phyloP scores from a whole-genome alignment of 1,140 invertebrate species.

The Formica exsecta region DNA sequence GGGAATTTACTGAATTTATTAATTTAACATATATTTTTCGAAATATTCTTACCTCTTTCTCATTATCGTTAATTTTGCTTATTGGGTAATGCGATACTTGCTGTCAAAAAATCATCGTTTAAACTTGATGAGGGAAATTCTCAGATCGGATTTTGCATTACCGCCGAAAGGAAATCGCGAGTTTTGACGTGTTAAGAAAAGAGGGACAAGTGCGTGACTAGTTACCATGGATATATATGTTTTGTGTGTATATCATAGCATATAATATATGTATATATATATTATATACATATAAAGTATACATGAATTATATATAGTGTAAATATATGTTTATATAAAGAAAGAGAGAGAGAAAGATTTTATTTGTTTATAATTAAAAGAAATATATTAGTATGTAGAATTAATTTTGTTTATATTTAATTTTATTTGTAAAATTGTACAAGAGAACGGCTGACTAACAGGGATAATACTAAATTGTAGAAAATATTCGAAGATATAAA shows the following conservation, averaged over 20 bases:
- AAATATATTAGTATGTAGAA: not conserved
- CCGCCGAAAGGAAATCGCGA: slow-evolving; percentile 25
- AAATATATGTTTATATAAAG: too few relatives aligned
- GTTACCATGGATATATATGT: slow-evolving; percentile 64
- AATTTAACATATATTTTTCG: not conserved
- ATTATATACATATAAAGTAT: too few relatives aligned
- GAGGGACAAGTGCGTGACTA: slow-evolving; percentile 22
- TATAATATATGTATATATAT: too few relatives aligned
- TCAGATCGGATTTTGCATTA: slow-evolving; percentile 60
- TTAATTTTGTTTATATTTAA: slow-evolving; percentile 1
- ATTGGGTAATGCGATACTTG: not conserved
- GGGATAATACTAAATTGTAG: not conserved
- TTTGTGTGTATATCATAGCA: not conserved
- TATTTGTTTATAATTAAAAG: slow-evolving; percentile 7
- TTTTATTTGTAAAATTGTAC: slow-evolving; percentile 5
- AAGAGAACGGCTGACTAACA: not conserved
- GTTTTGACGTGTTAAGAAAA: slow-evolving; percentile 49
- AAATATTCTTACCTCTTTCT: slow-evolving; percentile 57
- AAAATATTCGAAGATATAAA: not conserved
- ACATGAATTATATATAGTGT: too few relatives aligned
- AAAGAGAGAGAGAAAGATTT: not conserved
- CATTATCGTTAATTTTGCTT: slow-evolving; percentile 66
- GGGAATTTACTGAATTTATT: not conserved
- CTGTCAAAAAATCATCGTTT: slow-evolving; percentile 51
- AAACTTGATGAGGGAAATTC: slow-evolving; percentile 29